A percentile compares a stretch with the other conserved stretches of the same genome.
These are phyloP conservation scores for Galbula dea DNA, from an alignment of 2,113 vertebrate species.

Conservation along the genomic window DNA sequence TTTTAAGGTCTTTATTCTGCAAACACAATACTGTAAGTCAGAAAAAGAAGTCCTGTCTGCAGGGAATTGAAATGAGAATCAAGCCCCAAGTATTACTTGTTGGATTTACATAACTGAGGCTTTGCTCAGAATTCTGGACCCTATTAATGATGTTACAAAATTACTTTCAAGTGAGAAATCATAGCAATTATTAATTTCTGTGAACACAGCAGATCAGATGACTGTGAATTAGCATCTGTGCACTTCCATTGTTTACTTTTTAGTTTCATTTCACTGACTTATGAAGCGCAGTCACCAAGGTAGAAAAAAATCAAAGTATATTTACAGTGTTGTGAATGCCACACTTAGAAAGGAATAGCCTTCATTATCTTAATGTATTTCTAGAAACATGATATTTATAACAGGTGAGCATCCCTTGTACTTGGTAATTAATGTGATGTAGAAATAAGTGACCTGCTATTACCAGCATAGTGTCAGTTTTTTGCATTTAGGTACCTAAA, in stretches of 20 bases:
- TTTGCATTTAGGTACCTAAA: neutral
- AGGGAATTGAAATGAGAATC: neutral
- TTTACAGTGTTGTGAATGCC: neutral
- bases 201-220: neutral
- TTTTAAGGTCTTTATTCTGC: conserved; percentile 5
- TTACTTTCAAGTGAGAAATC: neutral
- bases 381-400: neutral
- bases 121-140: neutral
- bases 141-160: conserved; percentile 5
- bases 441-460: neutral
- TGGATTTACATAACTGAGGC: neutral
- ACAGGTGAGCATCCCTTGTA: neutral
- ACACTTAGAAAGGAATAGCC: neutral
- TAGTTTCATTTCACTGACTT: neutral
- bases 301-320: neutral
- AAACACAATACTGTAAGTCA: neutral
- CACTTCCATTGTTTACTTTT: conserved; percentile 2
- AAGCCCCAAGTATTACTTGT: neutral
- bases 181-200: conserved; percentile 4
- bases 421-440: neutral
- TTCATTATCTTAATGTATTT: neutral
- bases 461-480: neutral
- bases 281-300: neutral
- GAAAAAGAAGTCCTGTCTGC: neutral
- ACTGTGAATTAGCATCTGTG: neutral